Evolutionary conservation across 2,797 vertebrate species (phyloP).

Genomic region (Fundulus diaphanus): DNA sequence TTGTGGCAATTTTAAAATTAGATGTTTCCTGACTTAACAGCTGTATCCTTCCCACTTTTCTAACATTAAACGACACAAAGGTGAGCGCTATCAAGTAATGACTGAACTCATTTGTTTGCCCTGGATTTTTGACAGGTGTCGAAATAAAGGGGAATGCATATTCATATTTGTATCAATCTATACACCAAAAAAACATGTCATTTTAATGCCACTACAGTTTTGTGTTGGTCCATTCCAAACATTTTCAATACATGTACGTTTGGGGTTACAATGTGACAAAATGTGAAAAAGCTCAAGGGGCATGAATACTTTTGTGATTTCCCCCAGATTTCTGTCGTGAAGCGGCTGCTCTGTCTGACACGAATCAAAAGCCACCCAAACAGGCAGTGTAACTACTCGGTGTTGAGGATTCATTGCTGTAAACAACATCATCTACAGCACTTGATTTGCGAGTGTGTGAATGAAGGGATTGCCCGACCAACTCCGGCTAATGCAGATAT

Average conservation of each 20-base stretch:
- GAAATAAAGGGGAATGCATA: background rate
- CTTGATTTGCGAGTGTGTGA: constrained; percentile 76
- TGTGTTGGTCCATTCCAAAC: background rate
- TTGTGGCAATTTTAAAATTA: background rate
- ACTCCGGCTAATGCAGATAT: constrained; percentile 86
- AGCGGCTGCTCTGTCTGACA: constrained; percentile 2
- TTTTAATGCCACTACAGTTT: background rate
- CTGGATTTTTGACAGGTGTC: background rate
- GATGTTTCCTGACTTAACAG: background rate
- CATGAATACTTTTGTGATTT: background rate
- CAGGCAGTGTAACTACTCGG: constrained; percentile 33
- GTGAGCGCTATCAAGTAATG: background rate
- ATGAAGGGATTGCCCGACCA: constrained; percentile 79
- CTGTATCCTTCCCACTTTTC: background rate
- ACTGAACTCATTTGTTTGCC: background rate
- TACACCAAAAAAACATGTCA: background rate
- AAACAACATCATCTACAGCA: constrained; percentile 71
- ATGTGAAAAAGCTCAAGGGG: background rate
- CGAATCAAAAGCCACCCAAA: constrained; percentile 47
- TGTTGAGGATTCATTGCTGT: constrained; percentile 59
- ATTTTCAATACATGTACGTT: background rate
- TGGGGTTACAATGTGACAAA: background rate
- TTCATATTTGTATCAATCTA: background rate
- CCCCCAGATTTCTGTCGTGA: background rate
- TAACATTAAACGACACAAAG: background rate